Evolutionary conservation across 1,140 invertebrate species (phyloP), one percentile per base, ranked within the genome.

Genomic region (Fopius arisanus): DNA sequence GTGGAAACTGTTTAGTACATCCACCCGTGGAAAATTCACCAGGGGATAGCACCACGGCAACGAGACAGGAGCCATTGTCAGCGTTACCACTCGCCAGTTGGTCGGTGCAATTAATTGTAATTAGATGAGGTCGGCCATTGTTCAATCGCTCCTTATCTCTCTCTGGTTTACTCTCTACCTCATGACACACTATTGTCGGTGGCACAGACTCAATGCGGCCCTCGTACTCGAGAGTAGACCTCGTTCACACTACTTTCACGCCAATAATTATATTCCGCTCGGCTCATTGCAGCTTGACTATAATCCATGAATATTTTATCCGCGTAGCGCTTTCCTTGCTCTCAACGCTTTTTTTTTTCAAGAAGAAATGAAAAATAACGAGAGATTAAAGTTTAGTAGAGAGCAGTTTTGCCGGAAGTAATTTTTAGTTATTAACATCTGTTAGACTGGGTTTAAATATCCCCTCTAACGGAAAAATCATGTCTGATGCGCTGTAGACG

Each of bases 161-260:
- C 54, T 59, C 23, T 26, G 5, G 5, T 59, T 59, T 26, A 26
- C 54, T 59, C 54, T 59, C 54, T 51, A 51, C 43, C 54, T 59
- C 54, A 59, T 59, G 54, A 59, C 54, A 59, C 54, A 59, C 54
- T 59, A 23, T 63, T 62, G 29, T 37, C 51, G 33, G 31, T 23
- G 16, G 33, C 29, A 63, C 23, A 59, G 9, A 23, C 23, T 43
- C 23, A 23, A 33, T 19, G n/a, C 33, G 41, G 43, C 14, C 7
- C 43, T 59, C 54, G 54, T 59, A 59, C 62, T n/a, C 12, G 62
- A 65, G 62, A 65, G 28, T 65, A 70, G 69, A 63, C 69, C 69
- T 41, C 48, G 48, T 70, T 70, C 68, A 70, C 68, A 70, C 48
- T 70, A 70, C 68, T 70, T 70, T 70, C 68, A 70, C 68, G 48